Evolutionary conservation across 2,113 vertebrate genomes (phyloP).

Genomic region (Macquaria australasica): DNA sequence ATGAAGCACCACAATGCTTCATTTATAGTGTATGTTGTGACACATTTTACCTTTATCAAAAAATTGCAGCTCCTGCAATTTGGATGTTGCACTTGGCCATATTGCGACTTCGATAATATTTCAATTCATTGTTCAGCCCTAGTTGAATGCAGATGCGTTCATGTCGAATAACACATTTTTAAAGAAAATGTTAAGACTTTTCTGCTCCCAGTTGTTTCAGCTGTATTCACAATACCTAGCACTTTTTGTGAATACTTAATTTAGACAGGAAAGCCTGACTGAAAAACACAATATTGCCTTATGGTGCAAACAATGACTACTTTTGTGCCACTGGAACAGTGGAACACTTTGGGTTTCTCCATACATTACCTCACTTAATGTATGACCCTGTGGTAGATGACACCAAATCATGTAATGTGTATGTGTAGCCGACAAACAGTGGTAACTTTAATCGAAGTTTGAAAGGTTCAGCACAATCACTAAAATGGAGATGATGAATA

Average conservation of each 20-base stretch:
- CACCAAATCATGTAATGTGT: background rate
- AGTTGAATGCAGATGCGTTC: background rate
- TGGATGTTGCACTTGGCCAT: no score
- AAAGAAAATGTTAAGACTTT: background rate
- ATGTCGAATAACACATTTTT: background rate
- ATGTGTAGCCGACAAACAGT: background rate
- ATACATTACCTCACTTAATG: background rate
- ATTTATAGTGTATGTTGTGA: no score
- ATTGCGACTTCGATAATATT: no score
- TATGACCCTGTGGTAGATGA: background rate
- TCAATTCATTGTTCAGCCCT: no score
- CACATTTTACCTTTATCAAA: no score
- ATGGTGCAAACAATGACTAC: background rate
- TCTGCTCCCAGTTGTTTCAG: background rate
- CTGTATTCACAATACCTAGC: background rate
- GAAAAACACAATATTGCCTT: background rate
- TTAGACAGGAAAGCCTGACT: background rate
- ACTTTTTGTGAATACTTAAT: background rate
- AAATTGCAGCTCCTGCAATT: no score
- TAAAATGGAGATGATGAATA: slow-evolving; percentile 1
- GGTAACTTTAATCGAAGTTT: background rate
- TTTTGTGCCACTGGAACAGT: background rate
- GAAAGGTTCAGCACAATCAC: background rate
- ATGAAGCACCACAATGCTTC: no score
- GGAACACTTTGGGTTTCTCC: background rate